Conservation (phyloP, 2,888 invertebrate species). For the Coelinius sp. region DNA sequence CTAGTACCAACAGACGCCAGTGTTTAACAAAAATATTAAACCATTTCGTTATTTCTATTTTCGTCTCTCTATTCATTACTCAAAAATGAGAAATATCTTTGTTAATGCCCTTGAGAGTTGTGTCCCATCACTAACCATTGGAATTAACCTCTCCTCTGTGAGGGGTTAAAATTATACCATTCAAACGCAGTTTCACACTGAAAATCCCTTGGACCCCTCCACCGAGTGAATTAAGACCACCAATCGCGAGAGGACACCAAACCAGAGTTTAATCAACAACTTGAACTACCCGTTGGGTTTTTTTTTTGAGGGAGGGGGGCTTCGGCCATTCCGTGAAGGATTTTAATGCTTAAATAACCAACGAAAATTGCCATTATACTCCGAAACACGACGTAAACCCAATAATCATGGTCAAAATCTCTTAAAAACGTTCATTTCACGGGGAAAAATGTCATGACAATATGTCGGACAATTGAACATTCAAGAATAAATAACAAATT, state of each 20-base stretch:
- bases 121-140: no score
- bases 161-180: not conserved
- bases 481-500: conserved; percentile 3
- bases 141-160: no score
- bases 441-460: no score
- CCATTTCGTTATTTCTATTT: not conserved
- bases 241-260: not conserved
- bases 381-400: no score
- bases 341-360: no score
- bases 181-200: not conserved
- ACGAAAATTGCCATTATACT: no score
- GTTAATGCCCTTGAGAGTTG: no score
- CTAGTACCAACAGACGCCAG: conserved; percentile 22
- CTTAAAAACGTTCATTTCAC: no score
- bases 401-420: no score
- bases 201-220: not conserved
- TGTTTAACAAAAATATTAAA: not conserved
- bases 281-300: not conserved
- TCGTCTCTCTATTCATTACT: not conserved
- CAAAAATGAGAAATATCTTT: not conserved
- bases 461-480: no score
- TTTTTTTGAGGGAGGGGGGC: no score
- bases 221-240: conserved; percentile 3
- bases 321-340: not conserved
- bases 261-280: not conserved